Base-by-base conservation (phyloP, 1,140 invertebrate genomes). In the Drosophila cardini region DNA sequence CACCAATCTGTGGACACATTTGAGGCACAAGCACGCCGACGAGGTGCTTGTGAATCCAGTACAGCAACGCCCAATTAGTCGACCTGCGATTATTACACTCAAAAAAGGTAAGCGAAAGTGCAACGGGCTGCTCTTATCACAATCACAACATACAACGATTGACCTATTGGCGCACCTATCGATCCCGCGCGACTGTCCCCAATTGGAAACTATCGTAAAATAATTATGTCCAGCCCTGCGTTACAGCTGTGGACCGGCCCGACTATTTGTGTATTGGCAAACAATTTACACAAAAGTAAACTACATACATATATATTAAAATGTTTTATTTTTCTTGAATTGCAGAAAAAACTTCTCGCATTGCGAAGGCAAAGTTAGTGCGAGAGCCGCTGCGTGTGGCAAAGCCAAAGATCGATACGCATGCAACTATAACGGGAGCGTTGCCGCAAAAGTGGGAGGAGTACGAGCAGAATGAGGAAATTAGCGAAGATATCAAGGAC, bases 371-470 rank as follows among this genome's bases (percentile, higher is more conserved):
- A 10, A 87, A 87, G 50, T 63, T 72, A 13, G 63, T 69, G 30
- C 65, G 84, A 2, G 69, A 76, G 15, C 80, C 84, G 1, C 36
- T 89, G 11, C 69, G 84, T 3, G 48, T 87, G 32, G 76, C 80
- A 30, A 87, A 87, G 42, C 84, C 84, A 13, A 87, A 87, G 67
- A 50, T 89, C 7, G 76, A 76, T 0, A 36, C 58, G 5, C 73
- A 86, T 10, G 40, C 76, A n/a, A 53, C 16, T 9, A 43, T 68
- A 30, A 11, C 65, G 5, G 83, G 84, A 0, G 84, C 84, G 10
- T n/a, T 87, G 50, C 83, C 83, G 1, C 83, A 89, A 13, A 87
- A 89, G 50, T 87, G 83, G 83, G 83, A 87, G 65, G 80, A 89
- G 21, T 87, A 87, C 62, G 83, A 87, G 50, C 84, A 89, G 1